These are phyloP conservation scores for Lethenteron reissneri DNA, from an alignment of 2,113 vertebrate genomes.

Conservation along the genomic window DNA sequence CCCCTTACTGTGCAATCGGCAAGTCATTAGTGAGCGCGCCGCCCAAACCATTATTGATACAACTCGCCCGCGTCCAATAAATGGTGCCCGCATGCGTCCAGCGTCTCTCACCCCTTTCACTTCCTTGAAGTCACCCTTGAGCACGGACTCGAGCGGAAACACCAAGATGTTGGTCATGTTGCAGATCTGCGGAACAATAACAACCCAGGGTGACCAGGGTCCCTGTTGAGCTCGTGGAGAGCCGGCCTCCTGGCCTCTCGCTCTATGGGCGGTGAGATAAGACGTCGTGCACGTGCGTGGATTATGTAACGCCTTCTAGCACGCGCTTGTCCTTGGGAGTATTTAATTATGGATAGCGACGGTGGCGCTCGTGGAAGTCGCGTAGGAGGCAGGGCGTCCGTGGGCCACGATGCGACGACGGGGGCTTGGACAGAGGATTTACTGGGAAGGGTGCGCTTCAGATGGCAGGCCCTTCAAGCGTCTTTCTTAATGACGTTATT, in stretches of 20 bases:
- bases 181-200: neutral
- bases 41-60: too few relatives aligned
- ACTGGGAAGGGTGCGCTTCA: too few relatives aligned
- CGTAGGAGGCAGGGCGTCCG: neutral
- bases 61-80: too few relatives aligned
- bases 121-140: constrained; percentile 30
- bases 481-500: too few relatives aligned
- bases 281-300: neutral
- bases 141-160: constrained; percentile 26
- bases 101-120: constrained; percentile 28
- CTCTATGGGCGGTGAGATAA: neutral
- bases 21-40: too few relatives aligned
- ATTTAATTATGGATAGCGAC: neutral
- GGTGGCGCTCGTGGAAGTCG: neutral
- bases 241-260: neutral
- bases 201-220: neutral
- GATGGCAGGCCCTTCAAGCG: too few relatives aligned
- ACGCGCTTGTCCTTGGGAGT: neutral
- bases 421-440: too few relatives aligned
- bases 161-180: constrained; percentile 27
- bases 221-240: neutral
- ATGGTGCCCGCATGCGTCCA: too few relatives aligned
- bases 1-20: too few relatives aligned
- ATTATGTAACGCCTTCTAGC: neutral
- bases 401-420: too few relatives aligned